These are phyloP conservation scores for Mayetiola destructor DNA, from an alignment of 2,888 invertebrate genomes.

Conservation along the genomic window DNA sequence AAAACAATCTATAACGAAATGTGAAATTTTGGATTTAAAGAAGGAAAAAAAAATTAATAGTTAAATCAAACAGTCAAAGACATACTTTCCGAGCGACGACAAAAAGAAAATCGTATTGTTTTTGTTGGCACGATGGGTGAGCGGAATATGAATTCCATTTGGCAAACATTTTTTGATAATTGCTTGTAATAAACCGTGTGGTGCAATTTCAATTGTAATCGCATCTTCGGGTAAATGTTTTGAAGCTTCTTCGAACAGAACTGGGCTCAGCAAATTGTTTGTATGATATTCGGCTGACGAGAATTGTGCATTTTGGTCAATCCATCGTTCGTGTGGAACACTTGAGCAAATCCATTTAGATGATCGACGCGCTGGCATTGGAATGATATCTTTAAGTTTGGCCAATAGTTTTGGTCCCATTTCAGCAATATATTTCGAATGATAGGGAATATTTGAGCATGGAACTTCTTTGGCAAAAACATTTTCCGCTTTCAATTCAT, in stretches of 20 bases:
- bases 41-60: not conserved
- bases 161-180: slow-evolving; percentile 46
- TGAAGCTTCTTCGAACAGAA: slow-evolving; percentile 47
- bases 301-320: slow-evolving; percentile 43
- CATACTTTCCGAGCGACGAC: slow-evolving; percentile 36
- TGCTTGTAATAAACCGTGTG: slow-evolving; percentile 52
- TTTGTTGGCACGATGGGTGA: slow-evolving; percentile 43
- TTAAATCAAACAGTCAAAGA: slow-evolving; percentile 19
- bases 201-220: slow-evolving; percentile 52
- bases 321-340: slow-evolving; percentile 49
- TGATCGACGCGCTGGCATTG: slow-evolving; percentile 50
- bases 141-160: slow-evolving; percentile 40
- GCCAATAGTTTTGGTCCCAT: slow-evolving; percentile 49
- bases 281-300: slow-evolving; percentile 77
- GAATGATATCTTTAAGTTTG: slow-evolving; percentile 48
- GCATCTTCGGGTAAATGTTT: slow-evolving; percentile 46
- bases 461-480: slow-evolving; percentile 72
- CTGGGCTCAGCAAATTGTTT: slow-evolving; percentile 56
- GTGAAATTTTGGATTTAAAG: slow-evolving; percentile 18
- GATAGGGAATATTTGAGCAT: slow-evolving; percentile 79
- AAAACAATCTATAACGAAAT: slow-evolving; percentile 47
- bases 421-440: slow-evolving; percentile 64
- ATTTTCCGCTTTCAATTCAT: slow-evolving; percentile 48
- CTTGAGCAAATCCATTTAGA: slow-evolving; percentile 76
- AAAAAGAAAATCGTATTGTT: slow-evolving; percentile 35